A percentile compares a stretch with the other conserved stretches of the same genome.
Evolutionary conservation across 2,888 invertebrate genomes (phyloP).

Genomic region (Ophion costatus): DNA sequence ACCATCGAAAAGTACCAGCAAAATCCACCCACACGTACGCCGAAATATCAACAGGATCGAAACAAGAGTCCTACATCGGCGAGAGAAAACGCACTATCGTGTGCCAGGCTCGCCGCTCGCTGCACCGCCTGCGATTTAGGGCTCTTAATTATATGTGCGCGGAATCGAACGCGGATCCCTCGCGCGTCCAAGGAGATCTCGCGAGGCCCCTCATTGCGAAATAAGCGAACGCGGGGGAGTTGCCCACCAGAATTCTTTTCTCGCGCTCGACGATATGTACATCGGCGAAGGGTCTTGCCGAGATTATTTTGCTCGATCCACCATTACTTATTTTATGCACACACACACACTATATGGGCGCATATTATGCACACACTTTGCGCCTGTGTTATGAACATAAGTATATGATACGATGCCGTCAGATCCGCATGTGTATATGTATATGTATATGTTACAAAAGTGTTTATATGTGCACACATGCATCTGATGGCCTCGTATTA

Average conservation of each 20-base stretch:
- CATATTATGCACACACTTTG: conserved; percentile 66
- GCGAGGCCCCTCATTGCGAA: conserved; percentile 21
- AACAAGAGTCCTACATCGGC: conserved; percentile 10
- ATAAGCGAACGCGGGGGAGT: conserved; percentile 73
- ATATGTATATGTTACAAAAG: background rate
- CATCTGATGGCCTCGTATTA: too few relatives aligned
- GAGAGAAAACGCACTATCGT: conserved; percentile 40
- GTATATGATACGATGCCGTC: conserved; percentile 73
- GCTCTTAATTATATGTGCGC: conserved; percentile 81
- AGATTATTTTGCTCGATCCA: conserved; percentile 45
- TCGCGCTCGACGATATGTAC: conserved; percentile 6
- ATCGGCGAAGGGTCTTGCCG: conserved; percentile 43
- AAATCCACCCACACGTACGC: too few relatives aligned
- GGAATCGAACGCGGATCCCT: conserved; percentile 73
- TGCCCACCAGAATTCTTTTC: conserved; percentile 41
- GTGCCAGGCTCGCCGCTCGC: conserved; percentile 15
- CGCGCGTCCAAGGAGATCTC: conserved; percentile 62
- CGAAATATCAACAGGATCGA: background rate
- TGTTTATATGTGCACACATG: conserved; percentile 1
- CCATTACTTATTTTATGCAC: conserved; percentile 24
- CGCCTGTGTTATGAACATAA: conserved; percentile 77
- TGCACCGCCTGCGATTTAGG: conserved; percentile 81
- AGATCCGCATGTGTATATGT: conserved; percentile 67
- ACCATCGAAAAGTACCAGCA: too few relatives aligned
- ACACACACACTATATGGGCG: conserved; percentile 44